Base-by-base conservation (phyloP, 2,888 invertebrate species). In the Idaea straminata region DNA sequence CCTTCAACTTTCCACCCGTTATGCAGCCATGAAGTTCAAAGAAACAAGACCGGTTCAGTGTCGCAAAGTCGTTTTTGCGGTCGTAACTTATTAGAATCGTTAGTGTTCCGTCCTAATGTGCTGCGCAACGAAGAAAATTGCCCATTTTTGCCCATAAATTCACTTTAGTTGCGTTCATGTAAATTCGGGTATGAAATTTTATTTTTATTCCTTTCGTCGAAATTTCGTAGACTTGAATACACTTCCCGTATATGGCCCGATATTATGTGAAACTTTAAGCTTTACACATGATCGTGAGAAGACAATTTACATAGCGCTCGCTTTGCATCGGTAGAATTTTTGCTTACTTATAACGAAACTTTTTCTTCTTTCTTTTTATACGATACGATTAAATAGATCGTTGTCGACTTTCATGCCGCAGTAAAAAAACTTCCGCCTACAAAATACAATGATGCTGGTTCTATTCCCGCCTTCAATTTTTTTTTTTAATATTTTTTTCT, bases 91-190 rank as follows among this genome's bases (percentile, higher is more conserved):
- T 47, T 47, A 47, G 47, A 47, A 47, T 10, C 47, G 47, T 47
- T 47, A 47, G 47, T 47, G 47, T 47, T 47, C 47, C 47, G 47
- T 47, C 47, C 47, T 47, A 47, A 47, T 47, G 47, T 13, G 47
- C 47, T 47, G 6, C 47, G 47, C 47, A 47, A 47, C 47, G 47
- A 13, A 47, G 47, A 47, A 47, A 47, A 47, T 47, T 47, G 47
- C 47, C 47, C 47, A 47, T 47, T 47, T 47, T 47, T 47, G 47
- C 47, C 47, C 47, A 47, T 47, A 47, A 47, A 47, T 47, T 47
- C 13, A 47, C 47, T 47, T 47, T 47, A 47, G 47, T 13, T 47
- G 47, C 47, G 47, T 13, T 47, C 47, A 47, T 47, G 47, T 47
- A 47, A 47, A 47, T 47, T 47, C 47, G 47, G 47, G 47, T 47